phyloP scores from a whole-genome alignment of 2,113 vertebrate genomes.

The Nyctibius bracteatus region DNA sequence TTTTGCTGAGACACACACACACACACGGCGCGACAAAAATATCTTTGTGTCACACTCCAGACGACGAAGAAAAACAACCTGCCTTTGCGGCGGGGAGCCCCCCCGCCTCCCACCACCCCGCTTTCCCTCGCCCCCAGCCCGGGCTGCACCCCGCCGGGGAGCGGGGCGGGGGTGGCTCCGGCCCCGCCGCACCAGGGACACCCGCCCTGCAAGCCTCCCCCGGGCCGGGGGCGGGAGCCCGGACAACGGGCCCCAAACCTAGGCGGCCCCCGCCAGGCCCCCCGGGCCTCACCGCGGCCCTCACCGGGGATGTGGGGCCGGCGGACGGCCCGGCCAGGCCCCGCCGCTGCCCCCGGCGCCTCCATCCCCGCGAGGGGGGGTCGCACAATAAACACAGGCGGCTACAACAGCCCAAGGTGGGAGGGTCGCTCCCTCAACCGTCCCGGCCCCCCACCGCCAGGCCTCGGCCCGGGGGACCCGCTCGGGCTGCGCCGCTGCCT shows the following conservation, averaged over 20 bases:
- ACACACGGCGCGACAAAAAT: conserved; percentile 3
- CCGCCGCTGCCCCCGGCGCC: background rate
- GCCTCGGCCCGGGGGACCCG: background rate
- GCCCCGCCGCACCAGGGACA: background rate
- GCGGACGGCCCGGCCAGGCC: background rate
- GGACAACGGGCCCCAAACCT: background rate
- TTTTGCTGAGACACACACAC: background rate
- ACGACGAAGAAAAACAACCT: background rate
- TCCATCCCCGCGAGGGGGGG: background rate
- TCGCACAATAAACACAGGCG: background rate
- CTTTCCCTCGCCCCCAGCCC: background rate
- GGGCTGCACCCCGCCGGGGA: background rate
- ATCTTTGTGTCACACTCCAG: conserved; percentile 32
- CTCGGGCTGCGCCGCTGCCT: background rate
- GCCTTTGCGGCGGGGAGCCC: background rate
- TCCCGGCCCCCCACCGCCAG: background rate
- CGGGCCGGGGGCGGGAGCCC: background rate
- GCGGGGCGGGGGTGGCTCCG: background rate
- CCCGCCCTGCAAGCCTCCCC: background rate
- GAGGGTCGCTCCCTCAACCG: background rate
- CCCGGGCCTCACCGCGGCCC: background rate
- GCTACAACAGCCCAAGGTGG: background rate
- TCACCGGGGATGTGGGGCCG: background rate
- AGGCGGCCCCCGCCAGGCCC: background rate
- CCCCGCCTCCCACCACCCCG: background rate